A percentile compares a stretch with the other conserved stretches of the same genome.
phyloP scores from a whole-genome alignment of 1,140 invertebrate species.

The Drosophila gunungcola region DNA sequence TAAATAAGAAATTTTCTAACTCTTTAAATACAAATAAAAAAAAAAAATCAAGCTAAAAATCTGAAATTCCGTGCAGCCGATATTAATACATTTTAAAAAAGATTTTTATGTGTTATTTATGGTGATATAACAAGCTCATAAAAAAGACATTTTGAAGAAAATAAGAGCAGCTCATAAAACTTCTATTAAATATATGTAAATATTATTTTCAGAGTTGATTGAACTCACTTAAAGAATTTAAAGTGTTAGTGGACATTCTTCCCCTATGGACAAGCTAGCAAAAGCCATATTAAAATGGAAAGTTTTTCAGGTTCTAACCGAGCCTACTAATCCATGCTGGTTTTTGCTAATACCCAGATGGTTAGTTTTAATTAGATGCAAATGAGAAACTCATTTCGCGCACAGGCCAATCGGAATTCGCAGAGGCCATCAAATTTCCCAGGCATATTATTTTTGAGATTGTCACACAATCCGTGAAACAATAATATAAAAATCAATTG shows the following conservation, averaged over 20 bases:
- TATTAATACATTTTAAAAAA: no score
- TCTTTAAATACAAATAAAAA: no score
- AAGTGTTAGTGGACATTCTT: neutral
- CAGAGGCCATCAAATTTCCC: constrained; percentile 6
- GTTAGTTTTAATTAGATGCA: constrained; percentile 29
- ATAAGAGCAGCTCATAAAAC: constrained; percentile 12
- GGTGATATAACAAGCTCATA: neutral
- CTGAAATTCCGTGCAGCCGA: no score
- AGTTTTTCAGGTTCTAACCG: constrained; percentile 20
- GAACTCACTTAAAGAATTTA: neutral
- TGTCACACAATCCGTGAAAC: neutral
- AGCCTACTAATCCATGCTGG: constrained; percentile 17
- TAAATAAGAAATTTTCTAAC: no score
- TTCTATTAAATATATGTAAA: constrained; percentile 11
- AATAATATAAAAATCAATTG: constrained; percentile 28
- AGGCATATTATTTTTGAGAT: neutral
- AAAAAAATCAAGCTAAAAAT: no score
- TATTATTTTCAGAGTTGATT: neutral
- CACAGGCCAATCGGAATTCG: constrained; percentile 4
- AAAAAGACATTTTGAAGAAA: constrained; percentile 13
- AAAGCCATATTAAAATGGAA: constrained; percentile 32
- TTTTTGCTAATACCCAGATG: constrained; percentile 17
- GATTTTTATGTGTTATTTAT: no score
- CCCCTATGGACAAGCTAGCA: neutral
- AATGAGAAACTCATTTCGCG: constrained; percentile 27